These are phyloP conservation scores for Pipistrellus pygmaeus DNA, from an alignment of 2,797 vertebrate species.

Conservation along the genomic window DNA sequence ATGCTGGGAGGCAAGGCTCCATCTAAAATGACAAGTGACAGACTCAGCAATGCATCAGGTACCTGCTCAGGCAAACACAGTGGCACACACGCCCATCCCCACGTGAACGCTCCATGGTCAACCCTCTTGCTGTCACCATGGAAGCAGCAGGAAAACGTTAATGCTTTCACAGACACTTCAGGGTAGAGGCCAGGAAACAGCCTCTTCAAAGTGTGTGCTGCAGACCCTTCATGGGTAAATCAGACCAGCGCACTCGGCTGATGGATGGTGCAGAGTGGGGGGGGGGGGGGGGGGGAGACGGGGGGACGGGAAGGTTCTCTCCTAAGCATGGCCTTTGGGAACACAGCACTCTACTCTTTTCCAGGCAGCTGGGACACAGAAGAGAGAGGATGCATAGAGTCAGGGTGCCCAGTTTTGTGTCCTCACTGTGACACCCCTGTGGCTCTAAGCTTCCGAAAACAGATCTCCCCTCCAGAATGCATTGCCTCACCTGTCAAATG, in stretches of 20 bases:
- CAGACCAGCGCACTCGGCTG: not conserved
- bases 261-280: not conserved
- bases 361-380: not conserved
- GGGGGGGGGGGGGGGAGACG: rapidly evolving
- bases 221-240: conserved; percentile 28
- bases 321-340: not conserved
- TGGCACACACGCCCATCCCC: not conserved
- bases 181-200: not conserved
- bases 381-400: not conserved
- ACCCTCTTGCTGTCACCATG: conserved; percentile 34
- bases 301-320: not conserved
- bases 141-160: conserved; percentile 30
- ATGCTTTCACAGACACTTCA: conserved; percentile 54
- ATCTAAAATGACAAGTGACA: conserved; percentile 68
- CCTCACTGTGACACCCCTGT: not conserved
- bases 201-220: conserved; percentile 24
- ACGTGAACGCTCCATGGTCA: not conserved
- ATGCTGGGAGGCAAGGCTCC: conserved; percentile 47
- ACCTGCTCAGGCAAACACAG: conserved; percentile 9
- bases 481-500: not conserved
- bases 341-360: not conserved
- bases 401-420: not conserved
- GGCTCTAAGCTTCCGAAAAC: not conserved
- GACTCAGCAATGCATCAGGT: not conserved
- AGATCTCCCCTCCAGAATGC: not conserved